These are phyloP conservation scores for Oligia strigilis DNA, from an alignment of 2,888 invertebrate species.

Conservation along the genomic window DNA sequence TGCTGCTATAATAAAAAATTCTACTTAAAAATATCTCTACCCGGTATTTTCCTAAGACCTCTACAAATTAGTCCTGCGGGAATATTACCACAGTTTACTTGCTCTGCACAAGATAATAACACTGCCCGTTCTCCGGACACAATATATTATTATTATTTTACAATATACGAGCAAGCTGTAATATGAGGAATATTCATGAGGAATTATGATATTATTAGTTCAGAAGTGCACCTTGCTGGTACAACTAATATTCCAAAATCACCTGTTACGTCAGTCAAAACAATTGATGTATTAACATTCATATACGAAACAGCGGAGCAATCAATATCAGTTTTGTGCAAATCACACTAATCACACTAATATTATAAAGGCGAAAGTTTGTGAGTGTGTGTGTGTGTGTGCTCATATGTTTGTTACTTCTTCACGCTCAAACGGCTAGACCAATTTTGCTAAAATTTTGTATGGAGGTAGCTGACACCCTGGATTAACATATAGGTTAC, in stretches of 20 bases:
- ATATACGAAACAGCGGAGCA: neutral
- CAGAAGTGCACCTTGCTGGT: constrained; percentile 6
- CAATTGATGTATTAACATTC: constrained; percentile 11
- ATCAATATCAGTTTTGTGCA: constrained; percentile 31
- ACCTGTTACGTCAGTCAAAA: constrained; percentile 23
- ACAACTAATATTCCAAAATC: constrained; percentile 21
- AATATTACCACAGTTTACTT: constrained; percentile 29
- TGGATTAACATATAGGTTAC: too few species aligned
- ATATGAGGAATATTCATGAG: constrained; percentile 52
- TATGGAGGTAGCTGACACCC: too few species aligned
- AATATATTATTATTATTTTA: constrained; percentile 50
- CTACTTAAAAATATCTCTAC: too few species aligned
- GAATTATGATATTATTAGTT: constrained; percentile 34
- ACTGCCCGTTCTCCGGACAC: constrained; percentile 20
- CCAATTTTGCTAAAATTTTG: too few species aligned
- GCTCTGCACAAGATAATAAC: constrained; percentile 42
- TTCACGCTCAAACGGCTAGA: too few species aligned
- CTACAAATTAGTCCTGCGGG: constrained; percentile 18
- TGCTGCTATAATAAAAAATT: neutral
- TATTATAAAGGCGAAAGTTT: too few species aligned
- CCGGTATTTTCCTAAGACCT: constrained; percentile 2
- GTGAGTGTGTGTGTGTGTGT: too few species aligned
- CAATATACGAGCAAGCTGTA: constrained; percentile 35
- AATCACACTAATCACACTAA: neutral
- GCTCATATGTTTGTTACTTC: too few species aligned